Percentiles rank a stretch among this genome's conserved stretches.
Evolutionary conservation across 2,797 vertebrate species (phyloP).

Genomic region (Tokudaia muenninki): DNA sequence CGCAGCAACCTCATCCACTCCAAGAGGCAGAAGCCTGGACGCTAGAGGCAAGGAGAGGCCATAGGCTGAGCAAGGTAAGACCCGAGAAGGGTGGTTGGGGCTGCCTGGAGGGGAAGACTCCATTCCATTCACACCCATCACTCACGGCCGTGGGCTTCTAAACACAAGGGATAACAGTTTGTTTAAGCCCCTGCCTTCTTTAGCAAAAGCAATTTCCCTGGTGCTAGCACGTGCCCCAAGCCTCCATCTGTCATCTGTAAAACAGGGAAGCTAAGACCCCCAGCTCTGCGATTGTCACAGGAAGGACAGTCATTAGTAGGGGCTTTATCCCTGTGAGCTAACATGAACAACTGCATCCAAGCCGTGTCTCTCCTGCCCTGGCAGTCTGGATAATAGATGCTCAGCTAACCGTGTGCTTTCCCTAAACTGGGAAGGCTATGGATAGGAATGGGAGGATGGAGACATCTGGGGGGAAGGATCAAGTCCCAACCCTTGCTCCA

Average conservation of each 20-base stretch:
- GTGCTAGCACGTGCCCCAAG: not conserved
- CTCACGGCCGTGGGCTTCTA: not conserved
- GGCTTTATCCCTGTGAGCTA: not conserved
- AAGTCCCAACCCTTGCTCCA: not conserved
- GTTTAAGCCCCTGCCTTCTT: not conserved
- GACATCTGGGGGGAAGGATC: not conserved
- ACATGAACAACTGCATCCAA: too few species aligned
- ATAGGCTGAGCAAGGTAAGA: not conserved
- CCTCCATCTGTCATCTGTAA: not conserved
- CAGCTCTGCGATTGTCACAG: too few species aligned
- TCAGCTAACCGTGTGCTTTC: not conserved
- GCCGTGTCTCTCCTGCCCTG: not conserved
- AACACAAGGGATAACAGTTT: not conserved
- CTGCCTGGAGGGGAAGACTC: not conserved
- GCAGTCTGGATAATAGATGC: not conserved
- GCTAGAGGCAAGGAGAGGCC: not conserved
- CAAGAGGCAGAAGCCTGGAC: too few species aligned
- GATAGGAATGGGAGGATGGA: not conserved
- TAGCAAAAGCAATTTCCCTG: not conserved
- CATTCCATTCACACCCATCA: not conserved
- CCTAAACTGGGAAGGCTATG: accelerated
- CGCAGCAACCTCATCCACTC: not conserved
- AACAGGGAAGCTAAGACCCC: not conserved
- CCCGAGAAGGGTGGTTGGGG: not conserved
- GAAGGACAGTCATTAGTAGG: not conserved